Conservation (phyloP, 2,888 invertebrate genomes). For the Microctonus aethiopoides region DNA sequence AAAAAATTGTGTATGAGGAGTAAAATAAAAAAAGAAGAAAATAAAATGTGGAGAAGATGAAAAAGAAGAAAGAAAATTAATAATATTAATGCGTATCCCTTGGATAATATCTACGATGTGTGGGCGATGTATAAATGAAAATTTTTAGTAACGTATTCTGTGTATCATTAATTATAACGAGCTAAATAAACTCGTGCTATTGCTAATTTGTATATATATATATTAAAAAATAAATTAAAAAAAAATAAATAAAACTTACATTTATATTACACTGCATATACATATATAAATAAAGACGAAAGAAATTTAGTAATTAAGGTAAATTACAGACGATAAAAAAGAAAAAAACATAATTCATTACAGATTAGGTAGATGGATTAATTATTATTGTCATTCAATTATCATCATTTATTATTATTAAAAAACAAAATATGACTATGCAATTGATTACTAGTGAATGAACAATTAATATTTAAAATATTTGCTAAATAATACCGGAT, state of each 20-base stretch:
- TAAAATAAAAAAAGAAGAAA: slow-evolving; percentile 31
- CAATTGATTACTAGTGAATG: not conserved
- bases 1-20: slow-evolving; percentile 57
- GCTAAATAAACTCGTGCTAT: slow-evolving; percentile 49
- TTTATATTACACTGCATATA: slow-evolving; percentile 58
- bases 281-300: slow-evolving; percentile 52
- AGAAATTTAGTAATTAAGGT: slow-evolving; percentile 38
- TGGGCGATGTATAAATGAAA: slow-evolving; percentile 11
- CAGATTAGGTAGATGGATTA: slow-evolving; percentile 61
- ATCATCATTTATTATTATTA: slow-evolving; percentile 55
- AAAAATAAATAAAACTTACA: slow-evolving; percentile 47
- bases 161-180: slow-evolving; percentile 56
- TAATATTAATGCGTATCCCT: not conserved
- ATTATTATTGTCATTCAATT: slow-evolving; percentile 56
- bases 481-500: not conserved
- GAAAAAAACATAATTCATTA: slow-evolving; percentile 43
- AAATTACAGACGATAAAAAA: slow-evolving; percentile 48
- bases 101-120: not conserved
- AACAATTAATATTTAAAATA: not conserved
- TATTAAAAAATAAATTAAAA: not conserved
- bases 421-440: slow-evolving; percentile 41
- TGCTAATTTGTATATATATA: slow-evolving; percentile 32
- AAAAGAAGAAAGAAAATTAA: not conserved
- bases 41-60: not conserved
- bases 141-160: slow-evolving; percentile 52